Evolutionary conservation across 2,888 invertebrate species (phyloP).

Genomic region (Sisyra nigra): DNA sequence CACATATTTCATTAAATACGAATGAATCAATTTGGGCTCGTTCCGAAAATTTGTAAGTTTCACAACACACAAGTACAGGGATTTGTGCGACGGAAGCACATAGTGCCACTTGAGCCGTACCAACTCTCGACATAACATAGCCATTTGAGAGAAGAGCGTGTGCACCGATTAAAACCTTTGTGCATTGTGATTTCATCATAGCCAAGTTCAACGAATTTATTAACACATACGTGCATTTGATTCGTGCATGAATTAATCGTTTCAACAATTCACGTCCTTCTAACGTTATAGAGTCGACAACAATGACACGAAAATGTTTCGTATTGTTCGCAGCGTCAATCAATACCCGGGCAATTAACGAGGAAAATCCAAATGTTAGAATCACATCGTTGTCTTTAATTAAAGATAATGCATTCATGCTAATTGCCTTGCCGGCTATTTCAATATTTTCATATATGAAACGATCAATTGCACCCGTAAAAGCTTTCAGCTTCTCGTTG

Average conservation of each 20-base stretch:
- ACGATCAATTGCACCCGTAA: conserved; percentile 44
- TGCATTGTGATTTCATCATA: conserved; percentile 61
- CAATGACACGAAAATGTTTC: conserved; percentile 59
- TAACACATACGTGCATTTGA: conserved; percentile 64
- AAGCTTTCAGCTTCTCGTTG: conserved; percentile 47
- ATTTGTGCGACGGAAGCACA: conserved; percentile 76
- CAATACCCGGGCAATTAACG: conserved; percentile 54
- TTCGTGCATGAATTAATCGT: conserved; percentile 48
- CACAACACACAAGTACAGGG: conserved; percentile 88
- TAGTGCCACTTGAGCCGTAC: conserved; percentile 75
- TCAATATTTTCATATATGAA: conserved; percentile 73
- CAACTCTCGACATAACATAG: conserved; percentile 76
- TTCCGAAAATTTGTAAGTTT: conserved; percentile 93
- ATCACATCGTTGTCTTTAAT: conserved; percentile 75
- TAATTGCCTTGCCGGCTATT: conserved; percentile 76
- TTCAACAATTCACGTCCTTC: conserved; percentile 62
- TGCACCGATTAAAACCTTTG: conserved; percentile 78
- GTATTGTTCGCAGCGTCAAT: conserved; percentile 40
- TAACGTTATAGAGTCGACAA: conserved; percentile 62
- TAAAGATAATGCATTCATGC: conserved; percentile 60
- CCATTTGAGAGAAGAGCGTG: conserved; percentile 83
- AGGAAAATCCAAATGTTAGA: conserved; percentile 75
- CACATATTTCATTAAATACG: conserved; percentile 80
- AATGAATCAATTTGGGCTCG: conserved; percentile 86
- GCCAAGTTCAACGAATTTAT: conserved; percentile 66